These are phyloP conservation scores for Montipora foliosa DNA, from an alignment of 64 coral and sea anemone genomes.

Conservation along the genomic window DNA sequence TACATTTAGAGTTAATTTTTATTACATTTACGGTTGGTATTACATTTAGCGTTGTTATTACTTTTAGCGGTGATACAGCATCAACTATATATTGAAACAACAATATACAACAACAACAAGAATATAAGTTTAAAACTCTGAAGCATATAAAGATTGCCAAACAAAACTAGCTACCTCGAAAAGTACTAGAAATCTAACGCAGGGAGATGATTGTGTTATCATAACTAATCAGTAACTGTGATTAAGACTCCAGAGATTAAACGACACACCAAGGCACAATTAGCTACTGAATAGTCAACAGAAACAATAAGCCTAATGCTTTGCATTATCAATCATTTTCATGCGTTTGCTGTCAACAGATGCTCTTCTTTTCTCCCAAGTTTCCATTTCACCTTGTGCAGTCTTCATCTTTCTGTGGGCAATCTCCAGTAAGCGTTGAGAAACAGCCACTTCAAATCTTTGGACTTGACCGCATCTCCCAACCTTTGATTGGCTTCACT, in stretches of 20 bases:
- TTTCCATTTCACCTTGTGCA: slow-evolving; percentile 71
- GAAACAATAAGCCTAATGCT: slow-evolving; percentile 28
- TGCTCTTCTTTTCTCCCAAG: slow-evolving; percentile 68
- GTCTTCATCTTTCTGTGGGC: slow-evolving; percentile 69
- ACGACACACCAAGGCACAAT: slow-evolving; percentile 14
- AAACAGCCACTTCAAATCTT: slow-evolving; percentile 70
- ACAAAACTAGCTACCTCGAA: slow-evolving; percentile 13
- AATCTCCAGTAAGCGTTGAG: slow-evolving; percentile 58
- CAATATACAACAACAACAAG: slow-evolving; percentile 10
- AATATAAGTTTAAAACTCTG: slow-evolving; percentile 21
- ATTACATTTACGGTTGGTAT: too few species aligned
- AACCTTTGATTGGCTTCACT: slow-evolving; percentile 69
- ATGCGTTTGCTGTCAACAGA: slow-evolving; percentile 59
- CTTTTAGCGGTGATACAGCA: too few species aligned
- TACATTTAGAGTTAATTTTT: too few species aligned
- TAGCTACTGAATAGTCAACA: slow-evolving; percentile 52
- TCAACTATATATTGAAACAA: slow-evolving; percentile 38
- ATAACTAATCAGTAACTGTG: slow-evolving; percentile 55
- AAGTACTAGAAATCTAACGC: slow-evolving; percentile 47
- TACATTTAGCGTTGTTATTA: too few species aligned
- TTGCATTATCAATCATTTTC: slow-evolving; percentile 77
- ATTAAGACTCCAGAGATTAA: slow-evolving; percentile 50
- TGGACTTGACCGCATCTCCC: slow-evolving; percentile 63
- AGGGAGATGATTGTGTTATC: slow-evolving; percentile 37
- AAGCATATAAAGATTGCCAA: too few species aligned